phyloP scores from a whole-genome alignment of 2,797 vertebrate species.

The Margarornis squamiger region DNA sequence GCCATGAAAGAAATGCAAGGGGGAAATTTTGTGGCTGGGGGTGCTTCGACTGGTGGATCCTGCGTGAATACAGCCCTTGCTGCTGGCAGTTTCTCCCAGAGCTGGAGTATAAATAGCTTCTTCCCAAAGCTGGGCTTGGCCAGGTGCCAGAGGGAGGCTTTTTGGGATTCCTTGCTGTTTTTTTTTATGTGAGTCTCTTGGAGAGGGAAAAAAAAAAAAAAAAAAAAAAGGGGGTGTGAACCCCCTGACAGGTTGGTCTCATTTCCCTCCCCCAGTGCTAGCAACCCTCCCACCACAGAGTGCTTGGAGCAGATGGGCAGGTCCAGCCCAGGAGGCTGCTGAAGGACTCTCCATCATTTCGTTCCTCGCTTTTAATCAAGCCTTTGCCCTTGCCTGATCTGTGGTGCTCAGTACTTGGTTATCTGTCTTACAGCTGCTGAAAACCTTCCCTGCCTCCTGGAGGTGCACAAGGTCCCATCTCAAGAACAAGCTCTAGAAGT shows the following conservation, averaged over 20 bases:
- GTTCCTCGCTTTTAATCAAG: not conserved
- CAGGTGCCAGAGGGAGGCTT: not conserved
- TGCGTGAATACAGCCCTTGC: rapidly evolving
- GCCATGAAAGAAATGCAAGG: not conserved
- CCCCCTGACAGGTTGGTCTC: rapidly evolving
- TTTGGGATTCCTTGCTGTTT: not conserved
- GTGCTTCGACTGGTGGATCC: not conserved
- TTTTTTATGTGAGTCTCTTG: not conserved
- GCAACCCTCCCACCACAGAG: not conserved
- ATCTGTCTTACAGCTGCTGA: not conserved
- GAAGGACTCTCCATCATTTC: not conserved
- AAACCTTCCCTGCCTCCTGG: not conserved
- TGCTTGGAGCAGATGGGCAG: not conserved
- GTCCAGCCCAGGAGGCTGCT: not conserved
- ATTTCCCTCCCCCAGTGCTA: not conserved
- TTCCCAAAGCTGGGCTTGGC: not conserved
- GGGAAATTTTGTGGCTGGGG: not conserved
- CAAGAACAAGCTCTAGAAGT: not conserved
- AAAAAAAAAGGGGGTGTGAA: not conserved
- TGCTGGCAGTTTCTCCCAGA: not conserved
- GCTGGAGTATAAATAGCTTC: not conserved
- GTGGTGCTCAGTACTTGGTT: not conserved
- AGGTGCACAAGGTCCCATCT: not conserved
- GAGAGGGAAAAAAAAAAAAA: not conserved
- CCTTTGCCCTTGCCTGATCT: not conserved